Evolutionary conservation across 2,113 vertebrate genomes (phyloP).

Genomic region (Garra rufa): DNA sequence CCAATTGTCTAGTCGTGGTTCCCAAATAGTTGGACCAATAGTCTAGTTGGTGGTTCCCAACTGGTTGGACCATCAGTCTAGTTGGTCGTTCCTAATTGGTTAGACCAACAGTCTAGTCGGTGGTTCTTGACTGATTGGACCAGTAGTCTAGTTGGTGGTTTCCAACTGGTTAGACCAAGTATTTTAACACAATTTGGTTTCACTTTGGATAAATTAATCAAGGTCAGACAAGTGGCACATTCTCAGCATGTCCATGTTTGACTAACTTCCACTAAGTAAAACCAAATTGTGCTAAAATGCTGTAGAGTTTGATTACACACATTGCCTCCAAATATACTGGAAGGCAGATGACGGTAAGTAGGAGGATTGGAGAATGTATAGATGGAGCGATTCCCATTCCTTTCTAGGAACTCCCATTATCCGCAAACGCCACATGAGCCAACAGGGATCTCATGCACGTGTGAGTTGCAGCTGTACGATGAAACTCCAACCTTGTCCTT

Average conservation of each 20-base stretch:
- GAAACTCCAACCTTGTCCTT: background rate
- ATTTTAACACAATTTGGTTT: background rate
- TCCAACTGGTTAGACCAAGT: background rate
- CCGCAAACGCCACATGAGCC: background rate
- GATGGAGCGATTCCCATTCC: background rate
- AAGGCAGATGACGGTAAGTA: background rate
- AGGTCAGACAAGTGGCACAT: background rate
- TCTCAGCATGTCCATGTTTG: background rate
- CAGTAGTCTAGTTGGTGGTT: background rate
- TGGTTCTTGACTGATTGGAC: background rate
- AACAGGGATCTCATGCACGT: background rate
- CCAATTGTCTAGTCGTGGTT: background rate
- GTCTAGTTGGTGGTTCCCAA: background rate
- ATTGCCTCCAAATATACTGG: background rate
- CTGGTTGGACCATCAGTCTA: background rate
- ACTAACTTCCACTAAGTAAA: background rate
- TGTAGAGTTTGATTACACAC: background rate
- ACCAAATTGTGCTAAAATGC: background rate
- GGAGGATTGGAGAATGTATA: background rate
- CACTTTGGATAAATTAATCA: background rate
- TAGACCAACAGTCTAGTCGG: background rate
- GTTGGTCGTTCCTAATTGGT: background rate
- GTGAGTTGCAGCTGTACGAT: conserved; percentile 15
- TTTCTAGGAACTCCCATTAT: background rate
- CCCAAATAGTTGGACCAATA: background rate